These are phyloP conservation scores for Rapana venosa DNA, from an alignment of 2,888 invertebrate species.

Conservation along the genomic window DNA sequence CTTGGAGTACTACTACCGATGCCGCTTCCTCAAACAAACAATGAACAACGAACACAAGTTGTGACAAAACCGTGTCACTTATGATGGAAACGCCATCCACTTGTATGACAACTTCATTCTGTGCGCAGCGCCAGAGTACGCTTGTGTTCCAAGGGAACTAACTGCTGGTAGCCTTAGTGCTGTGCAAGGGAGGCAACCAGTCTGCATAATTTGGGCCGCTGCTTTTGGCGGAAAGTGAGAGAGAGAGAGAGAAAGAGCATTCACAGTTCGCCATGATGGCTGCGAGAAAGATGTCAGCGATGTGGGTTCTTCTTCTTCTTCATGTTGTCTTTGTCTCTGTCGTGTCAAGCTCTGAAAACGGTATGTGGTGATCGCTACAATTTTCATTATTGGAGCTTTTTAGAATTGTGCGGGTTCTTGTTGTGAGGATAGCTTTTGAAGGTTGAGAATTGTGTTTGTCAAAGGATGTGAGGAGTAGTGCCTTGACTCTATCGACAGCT, in stretches of 20 bases:
- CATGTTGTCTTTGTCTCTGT: neutral
- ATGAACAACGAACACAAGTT: too few relatives aligned
- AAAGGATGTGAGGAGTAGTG: neutral
- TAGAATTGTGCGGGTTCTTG: neutral
- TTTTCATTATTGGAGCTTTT: neutral
- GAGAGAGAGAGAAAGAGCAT: neutral
- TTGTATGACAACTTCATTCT: too few relatives aligned
- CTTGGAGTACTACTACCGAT: too few relatives aligned
- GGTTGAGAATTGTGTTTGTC: neutral
- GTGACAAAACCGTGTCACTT: too few relatives aligned
- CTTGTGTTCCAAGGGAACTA: constrained; percentile 13
- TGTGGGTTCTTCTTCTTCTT: neutral
- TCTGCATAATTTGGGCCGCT: neutral
- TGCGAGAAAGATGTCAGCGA: neutral
- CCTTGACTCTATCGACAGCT: neutral
- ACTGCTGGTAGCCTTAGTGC: neutral
- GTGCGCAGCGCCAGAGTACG: neutral
- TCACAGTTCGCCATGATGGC: constrained; percentile 39
- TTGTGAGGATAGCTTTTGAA: too few relatives aligned
- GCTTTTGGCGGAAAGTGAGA: neutral
- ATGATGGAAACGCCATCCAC: too few relatives aligned
- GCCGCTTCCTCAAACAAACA: too few relatives aligned
- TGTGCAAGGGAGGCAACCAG: neutral
- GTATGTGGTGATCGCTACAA: neutral
- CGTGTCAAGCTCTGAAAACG: neutral